Conservation (phyloP, 2,797 vertebrate species). For the Jordanella pulchra region DNA sequence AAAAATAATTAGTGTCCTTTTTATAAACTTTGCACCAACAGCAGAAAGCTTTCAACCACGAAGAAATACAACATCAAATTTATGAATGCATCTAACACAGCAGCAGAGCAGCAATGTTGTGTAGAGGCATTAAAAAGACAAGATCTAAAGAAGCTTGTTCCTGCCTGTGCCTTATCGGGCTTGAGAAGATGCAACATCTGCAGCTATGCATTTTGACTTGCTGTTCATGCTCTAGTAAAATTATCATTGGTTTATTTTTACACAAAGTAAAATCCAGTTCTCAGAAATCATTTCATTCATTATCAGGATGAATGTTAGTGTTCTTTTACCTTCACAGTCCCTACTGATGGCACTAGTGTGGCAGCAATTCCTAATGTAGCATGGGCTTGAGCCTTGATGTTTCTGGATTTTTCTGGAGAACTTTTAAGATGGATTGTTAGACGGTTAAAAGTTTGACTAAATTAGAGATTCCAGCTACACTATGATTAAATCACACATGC, state of each 20-base stretch:
- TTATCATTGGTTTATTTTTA: not conserved
- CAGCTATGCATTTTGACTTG: not conserved
- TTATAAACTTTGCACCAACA: slow-evolving; percentile 21
- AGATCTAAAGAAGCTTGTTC: slow-evolving; percentile 9
- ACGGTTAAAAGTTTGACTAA: not conserved
- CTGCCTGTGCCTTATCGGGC: not conserved
- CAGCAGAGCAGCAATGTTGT: not conserved
- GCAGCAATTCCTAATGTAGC: not conserved
- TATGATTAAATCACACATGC: not conserved
- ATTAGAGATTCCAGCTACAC: not conserved
- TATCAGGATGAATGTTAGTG: not conserved
- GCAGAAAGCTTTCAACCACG: slow-evolving; percentile 19
- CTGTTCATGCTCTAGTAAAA: slow-evolving; percentile 1
- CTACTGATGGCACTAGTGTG: not conserved
- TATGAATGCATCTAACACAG: not conserved
- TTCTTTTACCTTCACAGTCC: not conserved
- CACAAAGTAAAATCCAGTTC: slow-evolving; percentile 5
- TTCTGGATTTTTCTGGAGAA: not conserved
- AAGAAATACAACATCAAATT: slow-evolving; percentile 13
- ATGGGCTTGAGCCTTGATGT: not conserved
- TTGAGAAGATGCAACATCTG: not conserved
- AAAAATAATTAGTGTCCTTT: slow-evolving; percentile 11
- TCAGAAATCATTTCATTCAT: not conserved
- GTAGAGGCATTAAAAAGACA: slow-evolving; percentile 14
- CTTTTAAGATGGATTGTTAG: not conserved